Evolutionary conservation across 2,888 invertebrate genomes (phyloP), one percentile per base, ranked within the genome.

Genomic region (Horisme vitalbata): DNA sequence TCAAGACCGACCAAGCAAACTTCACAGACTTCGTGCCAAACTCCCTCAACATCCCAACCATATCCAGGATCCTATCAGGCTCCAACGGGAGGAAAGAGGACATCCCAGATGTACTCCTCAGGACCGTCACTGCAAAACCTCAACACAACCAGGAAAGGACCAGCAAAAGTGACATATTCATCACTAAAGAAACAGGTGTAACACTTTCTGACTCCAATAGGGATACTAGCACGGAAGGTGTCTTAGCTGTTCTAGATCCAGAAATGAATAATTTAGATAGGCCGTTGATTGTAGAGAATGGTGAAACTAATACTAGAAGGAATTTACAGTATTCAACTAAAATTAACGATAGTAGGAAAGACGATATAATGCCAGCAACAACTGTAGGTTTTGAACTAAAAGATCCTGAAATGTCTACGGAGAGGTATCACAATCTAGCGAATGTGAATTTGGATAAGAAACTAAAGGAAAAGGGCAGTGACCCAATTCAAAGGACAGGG

Each of bases 81-180:
- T 95, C 96, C 36, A 96, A 95, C 71, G 96, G 96, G 0, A 90
- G 95, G 18, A 95, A 95, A 61, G 95, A 95, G 57, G 95, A 95
- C 62, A 94, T 96, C 39, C 94, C 95, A 0, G 95, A 95, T 54
- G 94, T 95, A 28, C 81, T 96, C 0, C 79, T 95, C 13, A 90
- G 93, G 49, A 92, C 93, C 0, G 93, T 93, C 21, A 94, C 94
- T 0, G 91, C 92, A 1, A 90, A 88, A 62, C 90, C 90, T 5
- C 87, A 85, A 50, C 86, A 86, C 61, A 79, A 69, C 32, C 84
- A 78, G 31, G 89, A 89, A 26, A 85, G 79, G 44, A 83, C 89
- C 0, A 85, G 86, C 1, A 86, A 83, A 58, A 87, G 81, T 60
- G 89, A 87, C 53, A 66, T 83, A 3, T 83, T 67, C 45, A 71